These are phyloP conservation scores for Amazona vittata DNA, from an alignment of 2,113 vertebrate genomes.

Conservation along the genomic window DNA sequence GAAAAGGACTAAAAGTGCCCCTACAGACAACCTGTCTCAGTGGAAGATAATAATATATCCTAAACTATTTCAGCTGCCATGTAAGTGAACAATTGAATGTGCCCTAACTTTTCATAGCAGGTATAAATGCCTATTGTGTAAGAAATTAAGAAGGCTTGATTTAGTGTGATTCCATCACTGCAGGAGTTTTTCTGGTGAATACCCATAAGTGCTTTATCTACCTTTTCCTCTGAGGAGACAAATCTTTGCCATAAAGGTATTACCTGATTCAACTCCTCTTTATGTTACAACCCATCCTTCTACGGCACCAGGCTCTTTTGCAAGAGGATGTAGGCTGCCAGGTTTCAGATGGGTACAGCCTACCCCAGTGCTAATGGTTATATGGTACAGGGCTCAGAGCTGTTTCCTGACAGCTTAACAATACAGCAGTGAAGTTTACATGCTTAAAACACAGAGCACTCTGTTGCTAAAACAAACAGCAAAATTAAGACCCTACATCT, in stretches of 20 bases:
- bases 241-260: not conserved
- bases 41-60: not conserved
- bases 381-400: not conserved
- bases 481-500: not conserved
- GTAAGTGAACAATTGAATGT: accelerated
- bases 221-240: not conserved
- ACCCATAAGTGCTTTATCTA: not conserved
- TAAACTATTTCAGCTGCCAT: not conserved
- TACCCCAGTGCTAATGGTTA: not conserved
- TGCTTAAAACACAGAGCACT: not conserved
- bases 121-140: not conserved
- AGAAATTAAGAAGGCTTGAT: not conserved
- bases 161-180: not conserved
- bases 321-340: not conserved
- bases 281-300: not conserved
- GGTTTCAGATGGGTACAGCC: not conserved
- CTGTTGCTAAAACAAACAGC: not conserved
- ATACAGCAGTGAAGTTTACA: not conserved
- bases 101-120: not conserved
- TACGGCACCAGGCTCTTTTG: not conserved
- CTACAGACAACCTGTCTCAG: not conserved
- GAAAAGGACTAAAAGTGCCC: not conserved
- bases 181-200: not conserved
- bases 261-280: not conserved
- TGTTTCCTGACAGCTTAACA: not conserved